Evolutionary conservation across 1,140 invertebrate genomes (phyloP), one percentile per base, ranked within the genome.

Genomic region (Trinorchestia longiramus): DNA sequence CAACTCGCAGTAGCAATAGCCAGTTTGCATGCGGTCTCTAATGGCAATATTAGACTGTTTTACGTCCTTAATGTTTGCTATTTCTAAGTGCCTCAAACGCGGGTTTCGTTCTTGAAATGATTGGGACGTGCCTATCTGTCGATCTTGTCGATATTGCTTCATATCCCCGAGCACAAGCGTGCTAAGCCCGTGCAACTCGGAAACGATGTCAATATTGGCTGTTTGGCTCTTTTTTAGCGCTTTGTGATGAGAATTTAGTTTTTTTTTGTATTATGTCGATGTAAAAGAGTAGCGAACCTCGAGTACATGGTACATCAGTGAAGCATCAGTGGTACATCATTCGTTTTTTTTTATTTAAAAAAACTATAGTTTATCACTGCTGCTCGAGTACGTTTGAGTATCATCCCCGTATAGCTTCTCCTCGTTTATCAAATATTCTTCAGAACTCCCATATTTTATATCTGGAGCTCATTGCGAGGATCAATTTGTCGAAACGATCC

Each of bases 21-120:
- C 92, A 94, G 92, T 94, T 94, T 94, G 92, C 43, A 94, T 94
- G 92, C 92, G 92, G 43, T 45, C 92, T 94, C 40, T 94, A 94
- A 94, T 94, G 92, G 44, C 43, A 94, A 47, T 94, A 94, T 94
- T 94, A 94, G 43, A 94, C 92, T 94, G 92, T 94, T 94, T 94
- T 94, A 94, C 92, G 92, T 94, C 92, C 92, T 94, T 94, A 94
- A 94, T 94, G 92, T 23, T 94, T 40, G 92, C 92, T 94, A 94
- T 94, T 94, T 47, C 92, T 94, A 94, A 94, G 92, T 94, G 43
- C 92, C 92, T 40, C 44, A 43, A 47, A 94, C 43, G 36, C 43
- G 40, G 92, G 43, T 43, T 43, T 45, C 43, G 92, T n/a, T 43
- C 43, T 23, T 40, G 92, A 11, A 94, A 94, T 94, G 92, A 94